Base-by-base conservation (phyloP, 2,113 vertebrate species). In the Melanotaenia duboulayi region DNA sequence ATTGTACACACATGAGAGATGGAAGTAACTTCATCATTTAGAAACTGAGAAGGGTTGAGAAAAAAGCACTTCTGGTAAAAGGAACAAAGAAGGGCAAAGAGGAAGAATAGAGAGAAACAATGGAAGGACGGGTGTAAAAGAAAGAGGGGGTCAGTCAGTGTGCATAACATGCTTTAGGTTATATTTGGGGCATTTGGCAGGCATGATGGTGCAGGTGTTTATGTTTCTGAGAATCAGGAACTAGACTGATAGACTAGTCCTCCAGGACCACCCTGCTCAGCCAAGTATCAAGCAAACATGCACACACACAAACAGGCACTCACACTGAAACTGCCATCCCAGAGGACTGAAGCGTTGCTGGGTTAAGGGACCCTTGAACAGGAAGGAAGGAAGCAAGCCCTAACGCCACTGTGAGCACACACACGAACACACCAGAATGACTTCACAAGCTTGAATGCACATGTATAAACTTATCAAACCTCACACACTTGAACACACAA, bases 361-460 rank as follows among this genome's bases (percentile, higher is more conserved):
- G 83, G 73, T 71, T 76, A 60, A 73, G 63, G 61, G 74, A 89
- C 75, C 86, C 81, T 78, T 84, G 68, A 88, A 89, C 86, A 90
- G 89, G 89, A 92, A 92, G 91, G 90, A 93, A 91, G 91, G 92
- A 93, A 93, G 59, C 76, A 83, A 79, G 91, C 82, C 82, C 86
- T 74, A 89, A 87, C 76, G 70, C 79, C 82, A 89, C 76, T 75
- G 84, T 77, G 67, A 88, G 81, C 68, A 82, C 63, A 85, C 62
- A 52, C 23, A 81, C 65, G 58, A 55, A 75, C 65, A 74, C 66
- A 64, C 58, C 46, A 71, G 40, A 78, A 70, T 54, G 68, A 62
- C 65, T 78, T 68, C 59, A 58, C 71, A 78, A 78, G 80, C 83
- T 75, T 80, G 50, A 83, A 70, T 78, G 70, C 80, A 76, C 84